Conservation (phyloP, 2,888 invertebrate species). For the Tortrix viridana region DNA sequence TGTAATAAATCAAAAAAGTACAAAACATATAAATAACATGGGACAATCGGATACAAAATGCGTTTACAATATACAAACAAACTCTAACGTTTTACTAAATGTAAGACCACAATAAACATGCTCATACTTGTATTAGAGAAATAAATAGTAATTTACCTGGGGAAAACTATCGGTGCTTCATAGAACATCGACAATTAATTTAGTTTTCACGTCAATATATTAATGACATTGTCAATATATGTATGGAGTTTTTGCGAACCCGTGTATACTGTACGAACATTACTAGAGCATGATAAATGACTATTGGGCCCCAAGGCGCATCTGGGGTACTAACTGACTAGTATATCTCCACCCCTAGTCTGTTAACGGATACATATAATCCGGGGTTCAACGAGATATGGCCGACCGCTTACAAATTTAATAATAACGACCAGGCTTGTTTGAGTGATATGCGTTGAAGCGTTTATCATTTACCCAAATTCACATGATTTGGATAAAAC, state of each 20-base stretch:
- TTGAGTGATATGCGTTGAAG: constrained; percentile 18
- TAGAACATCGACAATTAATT: no score
- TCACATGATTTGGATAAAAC: background rate
- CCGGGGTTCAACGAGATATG: background rate
- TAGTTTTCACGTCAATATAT: background rate
- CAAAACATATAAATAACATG: no score
- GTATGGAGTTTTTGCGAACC: constrained; percentile 40
- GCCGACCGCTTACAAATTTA: constrained; percentile 13
- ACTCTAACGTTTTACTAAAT: no score
- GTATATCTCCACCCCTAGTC: background rate
- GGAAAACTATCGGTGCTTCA: no score
- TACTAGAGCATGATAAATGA: constrained; percentile 58
- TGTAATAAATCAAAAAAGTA: no score
- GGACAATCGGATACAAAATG: no score
- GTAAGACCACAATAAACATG: no score
- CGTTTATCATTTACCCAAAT: constrained; percentile 17
- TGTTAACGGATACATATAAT: background rate
- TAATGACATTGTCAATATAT: background rate
- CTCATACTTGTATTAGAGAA: no score
- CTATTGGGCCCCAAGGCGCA: constrained; percentile 43
- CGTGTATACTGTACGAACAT: constrained; percentile 50
- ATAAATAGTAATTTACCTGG: no score
- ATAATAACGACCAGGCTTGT: constrained; percentile 14
- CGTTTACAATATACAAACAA: no score
- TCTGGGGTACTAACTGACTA: constrained; percentile 50